Base-by-base conservation (phyloP, 2,113 vertebrate species). In the Tetrao urogallus region DNA sequence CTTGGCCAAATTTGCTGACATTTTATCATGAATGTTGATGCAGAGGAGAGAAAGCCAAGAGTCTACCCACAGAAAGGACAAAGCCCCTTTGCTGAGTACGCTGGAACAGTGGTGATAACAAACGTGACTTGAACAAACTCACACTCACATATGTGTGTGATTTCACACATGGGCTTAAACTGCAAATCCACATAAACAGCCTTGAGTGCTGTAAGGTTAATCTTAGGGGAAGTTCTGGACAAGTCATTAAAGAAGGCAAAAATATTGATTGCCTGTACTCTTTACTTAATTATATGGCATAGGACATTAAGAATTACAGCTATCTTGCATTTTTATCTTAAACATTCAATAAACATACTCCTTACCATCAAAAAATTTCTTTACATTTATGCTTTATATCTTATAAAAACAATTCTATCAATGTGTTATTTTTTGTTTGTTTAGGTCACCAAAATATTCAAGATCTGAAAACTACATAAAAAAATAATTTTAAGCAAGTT, bases 11-110 rank as follows among this genome's bases (percentile, higher is more conserved):
- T 89, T 36, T 72, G 63, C 48, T 61, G 38, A 0, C 5, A 69
- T 94, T 66, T 75, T 47, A 21, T 79, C 22, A 36, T 88, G 71
- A 77, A 47, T 74, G n/a, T 12, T 40, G 22, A 15, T 75, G 10
- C 70, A 16, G 8, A 54, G 38, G 80, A 85, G 25, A 85, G 67
- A 56, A 80, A 67, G 27, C 8, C 6, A 14, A 38, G n/a, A 77
- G 3, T 6, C 11, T 79, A 36, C 17, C 34, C 40, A 22, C 13
- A 77, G 43, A 78, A 48, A 27, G 34, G 34, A 28, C 43, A 82
- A 52, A 86, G n/a, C 9, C 63, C 36, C 13, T 24, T 7, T 72
- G 34, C 50, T 43, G 32, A 13, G 10, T 0, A 0, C 82, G 40
- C 13, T 70, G 40, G 73, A 91, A 87, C 48, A 79, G 24, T 18